Base-by-base conservation (phyloP, 2,888 invertebrate species). In the Pristionchus exspectatus region DNA sequence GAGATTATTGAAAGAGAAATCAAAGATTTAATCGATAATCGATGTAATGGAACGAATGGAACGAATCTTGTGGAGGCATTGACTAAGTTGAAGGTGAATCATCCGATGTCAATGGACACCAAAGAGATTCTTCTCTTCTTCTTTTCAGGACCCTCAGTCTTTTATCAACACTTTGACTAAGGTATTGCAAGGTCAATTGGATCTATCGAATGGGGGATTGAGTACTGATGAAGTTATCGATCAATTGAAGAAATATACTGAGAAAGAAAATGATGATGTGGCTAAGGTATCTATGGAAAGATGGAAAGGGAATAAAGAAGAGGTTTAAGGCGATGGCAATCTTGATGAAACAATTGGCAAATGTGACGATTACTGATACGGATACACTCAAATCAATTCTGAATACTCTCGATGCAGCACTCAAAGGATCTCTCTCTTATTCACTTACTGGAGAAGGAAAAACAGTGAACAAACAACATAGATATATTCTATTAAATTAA, bases 371-470 rank as follows among this genome's bases (percentile, higher is more conserved):
- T 38, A 83, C 56, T 27, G 86, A 84, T n/a, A 50, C 90, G 5
- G 33, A 38, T 27, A 86, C 88, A 44, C 44, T 90, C n/a, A 59
- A 56, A 21, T 69, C 88, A 14, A 74, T 90, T 12, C 86, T 90
- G 12, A 69, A 33, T n/a, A 90, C 89, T n/a, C 81, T 90, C n/a
- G 89, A 90, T 30, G 77, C 63, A 1, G 89, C 89, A 24, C 81
- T 90, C 27, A 69, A 66, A n/a, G 86, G 89, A 44, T 90, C 90
- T 24, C 50, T 77, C n/a, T 66, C 74, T 7, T 90, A 86, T 72
- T 88, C 90, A 56, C 27, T 90, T n/a, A 63, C 44, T 30, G 89
- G 89, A 89, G 74, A 59, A 38, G 86, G 89, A 88, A 83, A 24
- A 74, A 54, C 50, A 9, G 88, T 69, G 30, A 74, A 7, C 24